These are phyloP conservation scores for Scaptomyza graminum DNA, from an alignment of 1,140 invertebrate genomes.

Conservation along the genomic window DNA sequence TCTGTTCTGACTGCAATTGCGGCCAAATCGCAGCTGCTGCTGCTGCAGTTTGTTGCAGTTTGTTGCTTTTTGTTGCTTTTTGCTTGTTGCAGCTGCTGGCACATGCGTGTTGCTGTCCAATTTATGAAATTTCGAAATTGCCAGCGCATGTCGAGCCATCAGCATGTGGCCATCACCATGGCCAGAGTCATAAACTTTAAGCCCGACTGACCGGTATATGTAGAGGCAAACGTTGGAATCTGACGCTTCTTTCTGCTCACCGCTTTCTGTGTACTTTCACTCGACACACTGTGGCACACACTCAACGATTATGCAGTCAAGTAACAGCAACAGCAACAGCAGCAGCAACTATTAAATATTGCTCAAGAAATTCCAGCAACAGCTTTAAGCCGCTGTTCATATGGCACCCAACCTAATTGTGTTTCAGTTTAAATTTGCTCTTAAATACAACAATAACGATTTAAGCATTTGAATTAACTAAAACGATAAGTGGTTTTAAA, in stretches of 20 bases:
- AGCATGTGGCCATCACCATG: constrained; percentile 45
- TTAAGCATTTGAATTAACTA: no score
- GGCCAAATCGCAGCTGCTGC: constrained; percentile 17
- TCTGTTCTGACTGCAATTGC: constrained; percentile 46
- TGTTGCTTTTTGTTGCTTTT: background rate
- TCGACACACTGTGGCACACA: constrained; percentile 55
- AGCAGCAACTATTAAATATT: constrained; percentile 35
- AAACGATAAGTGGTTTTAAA: no score
- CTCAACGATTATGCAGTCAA: constrained; percentile 65
- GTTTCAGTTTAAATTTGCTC: constrained; percentile 54
- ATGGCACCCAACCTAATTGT: constrained; percentile 54
- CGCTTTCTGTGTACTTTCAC: constrained; percentile 74
- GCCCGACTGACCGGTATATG: constrained; percentile 40
- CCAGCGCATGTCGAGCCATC: constrained; percentile 45
- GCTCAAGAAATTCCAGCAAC: constrained; percentile 58
- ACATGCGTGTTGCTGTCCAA: constrained; percentile 66
- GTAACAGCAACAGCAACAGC: constrained; percentile 26
- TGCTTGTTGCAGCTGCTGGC: constrained; percentile 19
- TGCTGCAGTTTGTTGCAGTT: constrained; percentile 13
- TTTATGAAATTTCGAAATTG: constrained; percentile 59
- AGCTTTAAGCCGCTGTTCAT: constrained; percentile 33
- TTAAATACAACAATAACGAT: background rate
- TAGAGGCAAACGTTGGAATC: constrained; percentile 38
- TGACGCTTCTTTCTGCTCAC: constrained; percentile 39
- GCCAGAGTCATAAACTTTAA: constrained; percentile 40